Evolutionary conservation across 2,113 vertebrate species (phyloP).

Genomic region (Prunella himalayana): DNA sequence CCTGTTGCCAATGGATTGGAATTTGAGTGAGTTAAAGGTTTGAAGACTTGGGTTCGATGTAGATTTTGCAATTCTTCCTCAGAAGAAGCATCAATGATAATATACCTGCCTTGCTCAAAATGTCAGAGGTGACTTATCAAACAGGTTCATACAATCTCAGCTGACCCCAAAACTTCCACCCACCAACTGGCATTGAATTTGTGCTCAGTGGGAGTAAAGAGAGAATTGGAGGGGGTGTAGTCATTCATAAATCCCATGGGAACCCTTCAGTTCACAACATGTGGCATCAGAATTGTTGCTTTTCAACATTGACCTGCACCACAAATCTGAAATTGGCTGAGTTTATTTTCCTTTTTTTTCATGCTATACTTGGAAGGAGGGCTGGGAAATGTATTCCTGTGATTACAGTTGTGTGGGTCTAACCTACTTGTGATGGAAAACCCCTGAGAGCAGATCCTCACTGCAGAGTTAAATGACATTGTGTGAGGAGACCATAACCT

Average conservation of each 20-base stretch:
- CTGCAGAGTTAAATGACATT: neutral
- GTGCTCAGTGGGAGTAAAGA: neutral
- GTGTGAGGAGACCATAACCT: neutral
- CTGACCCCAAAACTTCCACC: neutral
- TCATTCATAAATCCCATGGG: neutral
- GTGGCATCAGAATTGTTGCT: neutral
- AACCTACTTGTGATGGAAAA: neutral
- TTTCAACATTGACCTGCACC: neutral
- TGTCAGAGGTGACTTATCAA: neutral
- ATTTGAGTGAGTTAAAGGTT: neutral
- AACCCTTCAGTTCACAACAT: neutral
- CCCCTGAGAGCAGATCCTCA: neutral
- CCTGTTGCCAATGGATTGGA: fast-evolving
- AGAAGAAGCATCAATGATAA: neutral
- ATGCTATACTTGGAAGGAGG: neutral
- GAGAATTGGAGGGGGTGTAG: neutral
- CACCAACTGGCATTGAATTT: fast-evolving
- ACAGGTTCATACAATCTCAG: neutral
- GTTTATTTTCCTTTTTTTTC: neutral
- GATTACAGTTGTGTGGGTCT: neutral
- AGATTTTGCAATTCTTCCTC: neutral
- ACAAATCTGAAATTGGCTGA: neutral
- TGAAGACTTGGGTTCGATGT: neutral
- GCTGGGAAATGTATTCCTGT: neutral
- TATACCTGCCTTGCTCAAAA: neutral